Evolutionary conservation across 2,888 invertebrate species (phyloP).

Genomic region (Cancer borealis): DNA sequence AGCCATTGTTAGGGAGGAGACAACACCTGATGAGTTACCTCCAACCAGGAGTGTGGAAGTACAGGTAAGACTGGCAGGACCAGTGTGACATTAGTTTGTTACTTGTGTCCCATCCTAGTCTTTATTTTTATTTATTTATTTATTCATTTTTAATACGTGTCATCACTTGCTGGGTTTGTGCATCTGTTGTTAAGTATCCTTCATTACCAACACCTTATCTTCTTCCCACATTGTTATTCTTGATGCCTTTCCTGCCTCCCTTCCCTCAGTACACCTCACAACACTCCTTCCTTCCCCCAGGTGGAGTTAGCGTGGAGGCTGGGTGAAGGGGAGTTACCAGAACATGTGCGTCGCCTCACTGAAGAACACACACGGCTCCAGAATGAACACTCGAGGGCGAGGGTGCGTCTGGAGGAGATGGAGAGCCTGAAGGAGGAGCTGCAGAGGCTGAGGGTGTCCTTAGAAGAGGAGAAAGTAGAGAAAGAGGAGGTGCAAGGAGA

Average conservation of each 20-base stretch:
- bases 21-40: constrained; percentile 49
- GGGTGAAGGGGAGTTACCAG: constrained; percentile 84
- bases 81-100: neutral
- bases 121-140: too few species aligned
- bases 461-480: constrained; percentile 87
- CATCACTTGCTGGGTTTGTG: neutral
- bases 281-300: constrained; percentile 24
- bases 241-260: neutral
- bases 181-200: neutral
- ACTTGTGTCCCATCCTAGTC: too few species aligned
- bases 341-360: constrained; percentile 83
- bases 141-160: neutral
- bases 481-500: constrained; percentile 88
- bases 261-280: neutral
- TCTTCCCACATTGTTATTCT: neutral
- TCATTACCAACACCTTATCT: neutral
- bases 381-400: constrained; percentile 81
- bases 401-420: constrained; percentile 71
- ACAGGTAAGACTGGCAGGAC: constrained; percentile 67
- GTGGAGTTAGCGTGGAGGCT: constrained; percentile 81
- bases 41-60: constrained; percentile 71
- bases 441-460: constrained; percentile 81
- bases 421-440: constrained; percentile 80
- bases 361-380: constrained; percentile 85
- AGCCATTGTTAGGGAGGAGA: constrained; percentile 69